Conservation (phyloP, 2,797 vertebrate species). For the Catharus ustulatus region DNA sequence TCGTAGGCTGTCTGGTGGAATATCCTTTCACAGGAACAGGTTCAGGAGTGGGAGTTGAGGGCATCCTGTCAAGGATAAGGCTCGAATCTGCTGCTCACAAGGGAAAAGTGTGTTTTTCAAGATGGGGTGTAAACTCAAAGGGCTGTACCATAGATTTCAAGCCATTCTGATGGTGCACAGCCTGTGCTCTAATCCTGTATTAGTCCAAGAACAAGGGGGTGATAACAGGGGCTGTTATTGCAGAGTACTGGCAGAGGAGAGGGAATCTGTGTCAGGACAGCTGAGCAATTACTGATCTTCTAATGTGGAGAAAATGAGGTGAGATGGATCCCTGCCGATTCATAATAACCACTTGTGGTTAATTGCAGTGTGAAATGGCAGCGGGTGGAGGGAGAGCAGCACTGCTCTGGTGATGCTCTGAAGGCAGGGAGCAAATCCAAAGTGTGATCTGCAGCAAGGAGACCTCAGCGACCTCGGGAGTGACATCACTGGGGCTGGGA, state of each 20-base stretch:
- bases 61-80: neutral
- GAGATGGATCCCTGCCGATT: rapidly evolving
- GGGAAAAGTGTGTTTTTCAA: neutral
- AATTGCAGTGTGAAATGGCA: neutral
- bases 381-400: neutral
- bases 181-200: neutral
- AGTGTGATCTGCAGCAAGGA: neutral
- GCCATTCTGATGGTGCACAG: too few species aligned
- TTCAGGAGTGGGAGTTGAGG: neutral
- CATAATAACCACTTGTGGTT: neutral
- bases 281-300: neutral
- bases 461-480: neutral
- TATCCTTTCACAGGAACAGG: neutral
- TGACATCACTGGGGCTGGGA: neutral
- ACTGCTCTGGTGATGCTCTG: neutral
- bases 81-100: neutral
- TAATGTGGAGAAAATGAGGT: neutral
- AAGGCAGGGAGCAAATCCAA: neutral
- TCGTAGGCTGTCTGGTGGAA: rapidly evolving
- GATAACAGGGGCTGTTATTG: rapidly evolving
- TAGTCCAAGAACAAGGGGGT: neutral
- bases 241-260: neutral
- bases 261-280: neutral
- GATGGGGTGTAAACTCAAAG: neutral
- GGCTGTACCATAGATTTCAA: rapidly evolving